Conservation (phyloP, 2,797 vertebrate species). For the Falco berigora region DNA sequence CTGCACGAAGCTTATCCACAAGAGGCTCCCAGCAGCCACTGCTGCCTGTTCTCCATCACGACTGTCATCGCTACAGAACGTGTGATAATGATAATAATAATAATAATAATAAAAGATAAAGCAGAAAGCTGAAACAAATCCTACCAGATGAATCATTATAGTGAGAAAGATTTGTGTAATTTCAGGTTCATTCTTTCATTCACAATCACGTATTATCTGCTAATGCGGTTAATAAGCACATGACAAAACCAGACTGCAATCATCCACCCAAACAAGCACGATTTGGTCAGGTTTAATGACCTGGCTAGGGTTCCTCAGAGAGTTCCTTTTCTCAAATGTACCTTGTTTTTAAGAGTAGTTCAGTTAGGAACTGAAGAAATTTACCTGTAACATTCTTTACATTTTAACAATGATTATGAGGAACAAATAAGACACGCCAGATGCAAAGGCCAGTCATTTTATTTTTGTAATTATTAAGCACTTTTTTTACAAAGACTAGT, state of each 20-base stretch:
- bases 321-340: not conserved
- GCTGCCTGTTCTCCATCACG: not conserved
- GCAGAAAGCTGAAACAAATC: not conserved
- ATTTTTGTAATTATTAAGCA: not conserved
- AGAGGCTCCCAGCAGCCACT: not conserved
- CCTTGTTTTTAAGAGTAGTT: not conserved
- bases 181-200: slow-evolving; percentile 9
- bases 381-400: not conserved
- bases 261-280: not conserved
- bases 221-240: not conserved
- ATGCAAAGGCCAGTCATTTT: not conserved
- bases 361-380: not conserved
- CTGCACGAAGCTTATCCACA: not conserved
- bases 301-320: not conserved
- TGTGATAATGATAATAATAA: not conserved
- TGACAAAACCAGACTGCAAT: not conserved
- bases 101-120: not conserved
- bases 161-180: not conserved
- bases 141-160: slow-evolving; percentile 35
- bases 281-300: not conserved
- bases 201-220: not conserved
- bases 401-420: not conserved
- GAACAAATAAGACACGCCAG: not conserved
- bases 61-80: not conserved
- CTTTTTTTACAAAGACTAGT: not conserved